Base-by-base conservation (phyloP, 2,888 invertebrate species). In the Tenthredo notha region DNA sequence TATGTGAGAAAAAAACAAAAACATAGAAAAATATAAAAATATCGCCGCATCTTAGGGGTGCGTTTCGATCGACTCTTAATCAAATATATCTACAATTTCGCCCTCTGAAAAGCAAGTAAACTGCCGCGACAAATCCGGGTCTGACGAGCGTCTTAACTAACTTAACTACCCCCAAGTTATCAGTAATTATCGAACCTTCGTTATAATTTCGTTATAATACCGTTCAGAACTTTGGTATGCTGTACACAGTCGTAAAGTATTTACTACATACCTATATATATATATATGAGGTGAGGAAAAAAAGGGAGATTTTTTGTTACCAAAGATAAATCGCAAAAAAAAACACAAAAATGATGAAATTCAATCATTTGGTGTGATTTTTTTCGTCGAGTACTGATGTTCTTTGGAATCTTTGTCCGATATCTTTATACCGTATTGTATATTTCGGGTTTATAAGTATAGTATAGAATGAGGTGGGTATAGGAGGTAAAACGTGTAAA, bases 81-180 rank as follows among this genome's bases (percentile, higher is more conserved):
- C 90, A 90, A 93, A 93, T 93, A 92, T 92, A 92, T 25, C 10
- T 12, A 61, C 3, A 91, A 91, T 92, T 92, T 92, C 90, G 89
- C 87, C 88, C 88, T 29, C 70, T 70, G 33, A 37, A 43, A 43
- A 21, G 10, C 43, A 1, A 43, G 72, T 21, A 21, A 37, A 61
- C 15, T 9, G 37, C 40, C 58, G 37, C 18, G 21, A 33, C 43
- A 25, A 67, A 82, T 40, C 87, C 86, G 86, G 88, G 87, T 90
- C 89, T 93, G 92, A 93, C 93, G 93, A 93, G 91, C 92, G 91
- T 92, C 93, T 93, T 93, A 93, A 93, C 92, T 90, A 93, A 92
- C 92, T 93, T 93, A 74, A n/a, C n/a, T 43, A 83, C 90, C 89
- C 89, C 88, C 89, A 90, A 93, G 93, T 93, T 93, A 93, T 92